A percentile compares a stretch with the other conserved stretches of the same genome.
phyloP scores from a whole-genome alignment of 2,113 vertebrate genomes.

The Anhinga anhinga region DNA sequence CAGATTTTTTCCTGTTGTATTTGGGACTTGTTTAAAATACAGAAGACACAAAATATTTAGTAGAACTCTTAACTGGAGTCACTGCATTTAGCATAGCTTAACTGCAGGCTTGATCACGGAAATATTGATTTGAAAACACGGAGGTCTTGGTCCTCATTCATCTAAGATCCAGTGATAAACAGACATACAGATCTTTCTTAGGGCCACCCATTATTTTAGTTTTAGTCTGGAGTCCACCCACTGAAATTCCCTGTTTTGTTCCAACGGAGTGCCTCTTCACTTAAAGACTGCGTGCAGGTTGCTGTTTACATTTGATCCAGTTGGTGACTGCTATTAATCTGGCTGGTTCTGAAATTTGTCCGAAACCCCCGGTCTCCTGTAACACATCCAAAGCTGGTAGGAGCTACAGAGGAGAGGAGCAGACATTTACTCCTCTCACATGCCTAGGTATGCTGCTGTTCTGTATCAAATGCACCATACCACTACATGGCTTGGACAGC shows the following conservation, averaged over 20 bases:
- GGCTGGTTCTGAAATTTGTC: background rate
- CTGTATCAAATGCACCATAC: background rate
- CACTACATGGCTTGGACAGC: background rate
- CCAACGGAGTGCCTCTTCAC: background rate
- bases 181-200: background rate
- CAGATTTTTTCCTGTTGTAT: background rate
- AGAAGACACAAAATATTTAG: background rate
- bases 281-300: fast-evolving
- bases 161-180: background rate
- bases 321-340: background rate
- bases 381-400: background rate
- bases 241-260: background rate
- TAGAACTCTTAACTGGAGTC: background rate
- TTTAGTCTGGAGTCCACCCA: background rate
- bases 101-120: background rate
- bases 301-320: background rate
- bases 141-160: background rate
- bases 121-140: background rate
- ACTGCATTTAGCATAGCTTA: background rate
- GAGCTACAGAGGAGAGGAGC: background rate
- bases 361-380: background rate
- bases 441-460: background rate
- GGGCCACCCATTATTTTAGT: background rate
- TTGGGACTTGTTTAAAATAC: background rate
- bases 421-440: background rate